Base-by-base conservation (phyloP, 2,797 vertebrate species). In the Periparus ater region DNA sequence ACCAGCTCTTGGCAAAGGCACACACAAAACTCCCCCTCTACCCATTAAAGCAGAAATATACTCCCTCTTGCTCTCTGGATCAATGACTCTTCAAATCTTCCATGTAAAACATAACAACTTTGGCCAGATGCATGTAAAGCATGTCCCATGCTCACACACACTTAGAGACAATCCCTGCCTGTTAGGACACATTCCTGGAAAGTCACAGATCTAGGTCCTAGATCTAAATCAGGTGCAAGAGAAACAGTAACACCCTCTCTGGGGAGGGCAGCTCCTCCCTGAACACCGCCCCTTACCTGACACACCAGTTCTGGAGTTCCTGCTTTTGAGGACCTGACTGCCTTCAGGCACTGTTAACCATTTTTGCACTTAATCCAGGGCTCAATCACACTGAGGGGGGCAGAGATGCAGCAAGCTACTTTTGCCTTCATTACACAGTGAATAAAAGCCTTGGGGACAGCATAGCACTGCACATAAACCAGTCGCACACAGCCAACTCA, bases 401-500 rank as follows among this genome's bases (percentile, higher is more conserved):
- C 9, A 72, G 58, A 81, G 22, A 40, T 19, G 25, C 66, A 91
- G 54, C 45, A 27, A 67, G 8, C 27, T 76, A 11, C 48, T 67
- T 74, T 26, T 67, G 18, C 45, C 32, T 45, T 19, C 44, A 7
- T 72, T n/a, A 58, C 17, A 27, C 1, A 0, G 26, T 53, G 50
- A 78, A 67, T 36, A 65, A 72, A 81, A 86, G 6, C 36, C 34
- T 42, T 23, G 5, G 26, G 10, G 48, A 80, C 5, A 4, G 1
- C 29, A 77, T 48, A 60, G 48, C 8, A 8, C 82, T 76, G 61
- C 66, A 84, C 27, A 65, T 22, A 65, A 92, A 36, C 36, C n/a
- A 84, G 74, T 40, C 0, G 0, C 36, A 29, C 0, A 1, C 40
- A 79, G 55, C 6, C 36, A 40, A 38, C 63, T 21, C 62, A 7